phyloP scores from a whole-genome alignment of 2,888 invertebrate genomes.

The Proisotoma minuta region DNA sequence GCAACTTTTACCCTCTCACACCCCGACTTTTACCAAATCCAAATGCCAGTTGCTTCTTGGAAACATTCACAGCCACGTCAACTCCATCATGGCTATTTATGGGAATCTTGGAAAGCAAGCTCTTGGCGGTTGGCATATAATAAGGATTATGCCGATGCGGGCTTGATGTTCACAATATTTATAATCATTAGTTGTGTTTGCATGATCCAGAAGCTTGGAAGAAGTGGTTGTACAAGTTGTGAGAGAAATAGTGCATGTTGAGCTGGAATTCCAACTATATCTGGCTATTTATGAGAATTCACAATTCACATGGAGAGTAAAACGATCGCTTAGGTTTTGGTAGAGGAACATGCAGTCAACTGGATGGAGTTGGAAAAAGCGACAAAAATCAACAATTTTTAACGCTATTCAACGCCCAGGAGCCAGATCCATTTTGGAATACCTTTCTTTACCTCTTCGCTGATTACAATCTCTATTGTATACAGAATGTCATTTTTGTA shows the following conservation, averaged over 20 bases:
- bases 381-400: conserved; percentile 48
- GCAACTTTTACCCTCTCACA: not conserved
- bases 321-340: not conserved
- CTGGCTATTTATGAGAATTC: conserved; percentile 6
- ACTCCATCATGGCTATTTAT: not conserved
- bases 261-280: conserved; percentile 4
- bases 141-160: too few relatives aligned
- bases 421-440: conserved; percentile 38
- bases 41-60: not conserved
- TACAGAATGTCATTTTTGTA: conserved; percentile 47
- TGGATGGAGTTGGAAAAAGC: conserved; percentile 23
- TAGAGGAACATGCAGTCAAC: not conserved
- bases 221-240: not conserved
- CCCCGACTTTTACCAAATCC: not conserved
- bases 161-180: too few relatives aligned
- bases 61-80: not conserved
- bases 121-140: too few relatives aligned
- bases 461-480: conserved; percentile 48
- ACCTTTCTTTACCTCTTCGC: conserved; percentile 41
- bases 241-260: not conserved
- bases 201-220: not conserved
- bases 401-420: conserved; percentile 44
- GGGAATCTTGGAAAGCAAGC: too few relatives aligned
- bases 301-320: conserved; percentile 3
- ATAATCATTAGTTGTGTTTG: not conserved